Evolutionary conservation across 2,113 vertebrate species (phyloP).

Genomic region (Riparia riparia): DNA sequence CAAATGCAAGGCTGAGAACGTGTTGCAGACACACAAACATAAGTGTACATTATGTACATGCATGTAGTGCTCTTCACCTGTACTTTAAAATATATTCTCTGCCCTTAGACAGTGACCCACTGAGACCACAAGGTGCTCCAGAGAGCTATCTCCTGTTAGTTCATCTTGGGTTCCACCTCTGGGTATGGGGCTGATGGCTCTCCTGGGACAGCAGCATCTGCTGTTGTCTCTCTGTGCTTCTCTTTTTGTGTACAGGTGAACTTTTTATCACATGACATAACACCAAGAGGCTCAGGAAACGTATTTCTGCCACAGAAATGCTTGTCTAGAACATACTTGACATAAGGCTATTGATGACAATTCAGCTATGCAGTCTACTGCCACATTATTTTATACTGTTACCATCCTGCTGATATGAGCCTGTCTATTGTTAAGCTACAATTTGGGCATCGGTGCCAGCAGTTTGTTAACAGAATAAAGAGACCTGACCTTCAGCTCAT

Average conservation of each 20-base stretch:
- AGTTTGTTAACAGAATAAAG: neutral
- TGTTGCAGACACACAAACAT: neutral
- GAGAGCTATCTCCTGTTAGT: neutral
- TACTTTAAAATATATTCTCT: neutral
- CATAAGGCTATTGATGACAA: neutral
- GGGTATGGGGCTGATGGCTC: neutral
- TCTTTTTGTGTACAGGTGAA: neutral
- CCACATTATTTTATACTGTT: neutral
- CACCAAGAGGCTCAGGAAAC: neutral
- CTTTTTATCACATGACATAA: neutral
- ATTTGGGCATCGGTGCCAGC: neutral
- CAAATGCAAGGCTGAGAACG: neutral
- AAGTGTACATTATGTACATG: rapidly evolving
- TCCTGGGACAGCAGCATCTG: neutral
- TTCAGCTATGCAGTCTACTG: neutral
- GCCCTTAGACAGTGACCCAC: rapidly evolving
- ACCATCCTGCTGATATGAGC: rapidly evolving
- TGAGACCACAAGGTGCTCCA: neutral
- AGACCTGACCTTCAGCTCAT: neutral
- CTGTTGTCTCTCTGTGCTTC: neutral
- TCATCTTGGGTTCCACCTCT: neutral
- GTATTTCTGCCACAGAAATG: neutral
- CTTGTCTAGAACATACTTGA: neutral
- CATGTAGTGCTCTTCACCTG: neutral
- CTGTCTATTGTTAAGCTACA: neutral